phyloP scores from a whole-genome alignment of 2,113 vertebrate genomes.

The Hemiscyllium ocellatum region DNA sequence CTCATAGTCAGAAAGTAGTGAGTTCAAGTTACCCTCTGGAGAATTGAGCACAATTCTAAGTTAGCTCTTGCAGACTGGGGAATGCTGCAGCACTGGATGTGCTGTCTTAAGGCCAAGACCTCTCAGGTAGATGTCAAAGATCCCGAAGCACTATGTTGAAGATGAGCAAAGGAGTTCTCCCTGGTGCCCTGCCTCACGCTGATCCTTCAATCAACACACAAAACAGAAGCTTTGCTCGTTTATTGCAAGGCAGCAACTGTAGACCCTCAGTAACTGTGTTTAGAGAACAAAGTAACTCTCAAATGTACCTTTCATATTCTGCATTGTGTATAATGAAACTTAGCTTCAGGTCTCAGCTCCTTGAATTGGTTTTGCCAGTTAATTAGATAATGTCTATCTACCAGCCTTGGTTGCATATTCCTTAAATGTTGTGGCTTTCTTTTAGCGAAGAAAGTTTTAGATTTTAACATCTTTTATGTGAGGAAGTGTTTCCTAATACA shows the following conservation, averaged over 20 bases:
- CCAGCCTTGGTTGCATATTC: neutral
- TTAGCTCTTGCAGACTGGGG: neutral
- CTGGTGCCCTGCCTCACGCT: neutral
- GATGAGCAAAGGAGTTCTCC: neutral
- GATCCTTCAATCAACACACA: neutral
- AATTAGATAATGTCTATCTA: neutral
- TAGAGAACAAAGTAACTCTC: neutral
- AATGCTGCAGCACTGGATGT: neutral
- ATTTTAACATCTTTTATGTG: neutral
- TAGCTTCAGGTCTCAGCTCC: neutral
- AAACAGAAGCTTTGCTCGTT: neutral
- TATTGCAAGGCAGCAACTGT: neutral
- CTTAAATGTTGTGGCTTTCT: neutral
- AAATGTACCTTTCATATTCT: neutral
- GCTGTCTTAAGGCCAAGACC: neutral
- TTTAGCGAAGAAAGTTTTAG: neutral
- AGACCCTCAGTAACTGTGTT: neutral
- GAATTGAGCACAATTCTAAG: neutral
- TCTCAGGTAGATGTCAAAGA: neutral
- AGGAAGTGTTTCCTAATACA: neutral
- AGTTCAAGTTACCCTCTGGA: neutral
- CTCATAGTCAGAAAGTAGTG: neutral
- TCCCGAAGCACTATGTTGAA: neutral
- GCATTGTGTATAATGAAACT: neutral
- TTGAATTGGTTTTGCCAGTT: neutral